Percentiles rank a stretch among this genome's conserved stretches.
phyloP scores from a whole-genome alignment of 2,797 vertebrate genomes.

The Gymnoscopelus microlampas region DNA sequence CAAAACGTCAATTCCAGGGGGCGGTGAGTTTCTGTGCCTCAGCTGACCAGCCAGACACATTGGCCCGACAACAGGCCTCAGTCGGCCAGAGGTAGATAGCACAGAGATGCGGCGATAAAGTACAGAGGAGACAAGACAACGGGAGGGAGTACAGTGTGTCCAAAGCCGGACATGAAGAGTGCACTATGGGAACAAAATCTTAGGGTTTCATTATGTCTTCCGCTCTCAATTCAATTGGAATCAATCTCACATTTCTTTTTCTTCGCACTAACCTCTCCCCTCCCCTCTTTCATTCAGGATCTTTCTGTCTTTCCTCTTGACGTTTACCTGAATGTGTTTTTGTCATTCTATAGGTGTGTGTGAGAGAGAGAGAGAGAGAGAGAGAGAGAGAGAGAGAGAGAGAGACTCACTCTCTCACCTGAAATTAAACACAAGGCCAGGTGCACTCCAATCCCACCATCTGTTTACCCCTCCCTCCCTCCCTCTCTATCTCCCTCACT shows the following conservation, averaged over 20 bases:
- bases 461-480: constrained; percentile 69
- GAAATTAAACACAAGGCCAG: constrained; percentile 82
- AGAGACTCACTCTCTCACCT: constrained; percentile 74
- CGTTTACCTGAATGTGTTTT: constrained; percentile 51
- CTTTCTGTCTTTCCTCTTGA: constrained; percentile 34
- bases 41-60: constrained; percentile 41
- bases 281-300: constrained; percentile 10
- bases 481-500: constrained; percentile 4
- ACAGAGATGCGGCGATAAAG: constrained; percentile 50
- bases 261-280: not conserved
- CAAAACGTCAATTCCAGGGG: not conserved
- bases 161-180: constrained; percentile 39
- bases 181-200: constrained; percentile 1
- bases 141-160: constrained; percentile 19
- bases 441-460: constrained; percentile 79
- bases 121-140: constrained; percentile 48
- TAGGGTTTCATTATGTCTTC: constrained; percentile 23
- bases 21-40: constrained; percentile 29
- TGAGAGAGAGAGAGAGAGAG: not conserved
- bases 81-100: constrained; percentile 26
- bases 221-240: constrained; percentile 39
- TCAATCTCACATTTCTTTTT: constrained; percentile 35
- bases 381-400: constrained; percentile 13
- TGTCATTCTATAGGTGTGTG: constrained; percentile 35
- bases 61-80: constrained; percentile 17